Conservation (phyloP, 64 coral and sea anemone species). For the Montipora capricornis region DNA sequence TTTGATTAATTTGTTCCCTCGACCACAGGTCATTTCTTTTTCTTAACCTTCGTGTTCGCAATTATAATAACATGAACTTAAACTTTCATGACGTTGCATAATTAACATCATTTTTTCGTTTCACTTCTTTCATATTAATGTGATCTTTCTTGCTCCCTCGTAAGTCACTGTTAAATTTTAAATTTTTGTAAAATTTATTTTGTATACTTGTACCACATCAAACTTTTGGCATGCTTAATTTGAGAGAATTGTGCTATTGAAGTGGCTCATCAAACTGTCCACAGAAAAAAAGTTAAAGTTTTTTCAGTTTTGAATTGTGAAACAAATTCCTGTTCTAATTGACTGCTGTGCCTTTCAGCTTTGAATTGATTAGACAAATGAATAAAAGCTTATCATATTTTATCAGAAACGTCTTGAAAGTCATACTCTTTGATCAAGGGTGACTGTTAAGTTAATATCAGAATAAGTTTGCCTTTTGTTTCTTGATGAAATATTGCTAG, state of each 20-base stretch:
- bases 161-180: neutral
- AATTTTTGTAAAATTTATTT: too few relatives aligned
- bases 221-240: too few relatives aligned
- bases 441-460: neutral
- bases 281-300: neutral
- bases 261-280: neutral
- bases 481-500: neutral
- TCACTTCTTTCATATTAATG: neutral
- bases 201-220: too few relatives aligned
- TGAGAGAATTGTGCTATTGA: too few relatives aligned
- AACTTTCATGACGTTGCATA: slow-evolving; percentile 33
- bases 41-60: neutral
- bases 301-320: neutral
- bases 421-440: neutral
- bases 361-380: neutral
- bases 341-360: neutral
- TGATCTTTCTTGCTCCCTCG: too few relatives aligned
- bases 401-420: neutral
- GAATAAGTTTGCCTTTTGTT: neutral
- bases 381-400: neutral
- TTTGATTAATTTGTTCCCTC: slow-evolving; percentile 26
- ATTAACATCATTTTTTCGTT: neutral
- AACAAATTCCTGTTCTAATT: neutral
- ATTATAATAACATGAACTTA: slow-evolving; percentile 32
- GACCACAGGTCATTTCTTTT: slow-evolving; percentile 21